Conservation (phyloP, 2,797 vertebrate genomes). For the Microtus obscurus region DNA sequence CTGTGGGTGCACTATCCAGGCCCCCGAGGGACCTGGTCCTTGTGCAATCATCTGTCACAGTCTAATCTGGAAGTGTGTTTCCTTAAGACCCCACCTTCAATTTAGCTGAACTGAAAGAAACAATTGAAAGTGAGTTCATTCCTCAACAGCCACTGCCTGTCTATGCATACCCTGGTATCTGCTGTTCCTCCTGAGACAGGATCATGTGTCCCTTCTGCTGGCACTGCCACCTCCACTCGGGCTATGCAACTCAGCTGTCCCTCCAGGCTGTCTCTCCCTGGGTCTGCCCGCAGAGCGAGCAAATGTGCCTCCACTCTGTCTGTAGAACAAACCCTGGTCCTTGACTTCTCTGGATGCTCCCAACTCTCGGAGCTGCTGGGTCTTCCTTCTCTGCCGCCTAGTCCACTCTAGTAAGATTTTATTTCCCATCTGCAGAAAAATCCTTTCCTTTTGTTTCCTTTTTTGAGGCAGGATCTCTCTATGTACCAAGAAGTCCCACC, state of each 20-base stretch:
- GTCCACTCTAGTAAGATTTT: rapidly evolving
- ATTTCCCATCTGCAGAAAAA: not conserved
- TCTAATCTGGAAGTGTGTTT: not conserved
- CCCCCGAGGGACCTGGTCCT: not conserved
- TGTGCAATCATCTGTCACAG: rapidly evolving
- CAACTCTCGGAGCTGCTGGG: not conserved
- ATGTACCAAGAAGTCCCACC: not conserved
- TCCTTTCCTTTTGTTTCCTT: not conserved
- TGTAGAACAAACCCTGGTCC: not conserved
- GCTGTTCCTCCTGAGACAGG: not conserved
- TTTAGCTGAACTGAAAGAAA: not conserved
- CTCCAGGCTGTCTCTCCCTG: not conserved
- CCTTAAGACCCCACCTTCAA: not conserved
- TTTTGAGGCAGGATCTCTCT: not conserved
- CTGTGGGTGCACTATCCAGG: not conserved
- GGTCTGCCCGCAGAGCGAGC: not conserved
- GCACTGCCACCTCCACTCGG: not conserved
- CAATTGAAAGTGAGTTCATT: not conserved
- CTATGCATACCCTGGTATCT: not conserved
- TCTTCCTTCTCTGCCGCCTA: not conserved
- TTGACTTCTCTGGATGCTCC: not conserved
- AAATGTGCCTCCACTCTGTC: not conserved
- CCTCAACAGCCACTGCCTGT: not conserved
- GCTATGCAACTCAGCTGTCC: not conserved
- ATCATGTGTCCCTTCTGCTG: not conserved